These are phyloP conservation scores for Orthosia gothica DNA, from an alignment of 2,888 invertebrate species.

Conservation along the genomic window DNA sequence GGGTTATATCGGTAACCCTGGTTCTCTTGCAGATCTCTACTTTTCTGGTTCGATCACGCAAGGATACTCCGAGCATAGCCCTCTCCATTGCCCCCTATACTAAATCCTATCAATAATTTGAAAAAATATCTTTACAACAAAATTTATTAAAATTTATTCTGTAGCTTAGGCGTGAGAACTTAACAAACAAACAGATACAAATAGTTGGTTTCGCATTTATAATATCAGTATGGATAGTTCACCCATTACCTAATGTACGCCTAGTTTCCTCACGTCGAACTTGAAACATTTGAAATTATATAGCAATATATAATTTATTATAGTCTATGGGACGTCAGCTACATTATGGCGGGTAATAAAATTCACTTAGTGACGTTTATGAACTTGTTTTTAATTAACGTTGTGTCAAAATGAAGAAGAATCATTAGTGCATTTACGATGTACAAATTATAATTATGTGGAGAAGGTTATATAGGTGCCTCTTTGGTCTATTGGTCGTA, in stretches of 20 bases:
- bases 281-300: conserved; percentile 57
- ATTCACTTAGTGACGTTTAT: conserved; percentile 75
- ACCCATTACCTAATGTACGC: conserved; percentile 60
- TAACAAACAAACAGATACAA: too few relatives aligned
- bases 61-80: too few relatives aligned
- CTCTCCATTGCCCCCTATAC: too few relatives aligned
- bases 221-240: conserved; percentile 37
- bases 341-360: conserved; percentile 72
- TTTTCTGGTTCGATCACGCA: too few relatives aligned
- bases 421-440: conserved; percentile 65
- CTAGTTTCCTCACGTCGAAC: conserved; percentile 56
- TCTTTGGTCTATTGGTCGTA: not conserved
- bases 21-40: too few relatives aligned
- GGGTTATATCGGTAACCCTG: too few relatives aligned
- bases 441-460: conserved; percentile 60
- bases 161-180: too few relatives aligned
- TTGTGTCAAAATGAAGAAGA: conserved; percentile 68
- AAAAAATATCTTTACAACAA: too few relatives aligned
- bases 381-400: conserved; percentile 65
- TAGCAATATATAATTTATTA: conserved; percentile 66
- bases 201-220: too few relatives aligned
- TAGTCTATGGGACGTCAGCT: conserved; percentile 51
- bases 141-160: too few relatives aligned
- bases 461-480: not conserved
- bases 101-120: too few relatives aligned